These are phyloP conservation scores for Mesitornis unicolor DNA, from an alignment of 2,113 vertebrate genomes.

Conservation along the genomic window DNA sequence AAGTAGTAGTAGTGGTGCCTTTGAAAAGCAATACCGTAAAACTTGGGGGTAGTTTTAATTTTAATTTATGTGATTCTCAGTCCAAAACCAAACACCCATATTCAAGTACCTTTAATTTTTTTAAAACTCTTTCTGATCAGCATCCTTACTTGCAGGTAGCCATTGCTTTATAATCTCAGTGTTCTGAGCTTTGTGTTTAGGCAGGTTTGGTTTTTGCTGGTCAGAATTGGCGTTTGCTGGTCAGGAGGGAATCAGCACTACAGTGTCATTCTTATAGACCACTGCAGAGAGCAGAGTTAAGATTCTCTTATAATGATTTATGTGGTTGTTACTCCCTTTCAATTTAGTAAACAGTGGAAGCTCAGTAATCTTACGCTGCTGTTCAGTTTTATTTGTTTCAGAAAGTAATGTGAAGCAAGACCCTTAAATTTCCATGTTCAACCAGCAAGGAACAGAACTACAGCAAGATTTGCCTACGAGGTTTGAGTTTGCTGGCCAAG, in stretches of 20 bases:
- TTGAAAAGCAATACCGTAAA: background rate
- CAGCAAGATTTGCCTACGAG: background rate
- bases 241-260: background rate
- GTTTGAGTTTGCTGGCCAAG: background rate
- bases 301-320: background rate
- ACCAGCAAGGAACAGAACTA: background rate
- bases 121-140: background rate
- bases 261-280: background rate
- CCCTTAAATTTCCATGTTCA: background rate
- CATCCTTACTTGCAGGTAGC: background rate
- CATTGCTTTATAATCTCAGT: rapidly evolving
- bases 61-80: background rate
- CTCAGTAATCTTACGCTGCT: background rate
- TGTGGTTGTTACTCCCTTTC: background rate
- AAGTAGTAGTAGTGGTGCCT: background rate
- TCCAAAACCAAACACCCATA: background rate
- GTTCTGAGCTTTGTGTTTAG: background rate
- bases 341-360: background rate
- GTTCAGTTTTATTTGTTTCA: background rate
- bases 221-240: background rate
- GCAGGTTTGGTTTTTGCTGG: background rate
- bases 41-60: background rate
- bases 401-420: background rate
- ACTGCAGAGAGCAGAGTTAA: background rate
- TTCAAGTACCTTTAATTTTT: background rate